A percentile compares a stretch with the other conserved stretches of the same genome.
phyloP scores from a whole-genome alignment of 2,113 vertebrate species.

The Procavia capensis region DNA sequence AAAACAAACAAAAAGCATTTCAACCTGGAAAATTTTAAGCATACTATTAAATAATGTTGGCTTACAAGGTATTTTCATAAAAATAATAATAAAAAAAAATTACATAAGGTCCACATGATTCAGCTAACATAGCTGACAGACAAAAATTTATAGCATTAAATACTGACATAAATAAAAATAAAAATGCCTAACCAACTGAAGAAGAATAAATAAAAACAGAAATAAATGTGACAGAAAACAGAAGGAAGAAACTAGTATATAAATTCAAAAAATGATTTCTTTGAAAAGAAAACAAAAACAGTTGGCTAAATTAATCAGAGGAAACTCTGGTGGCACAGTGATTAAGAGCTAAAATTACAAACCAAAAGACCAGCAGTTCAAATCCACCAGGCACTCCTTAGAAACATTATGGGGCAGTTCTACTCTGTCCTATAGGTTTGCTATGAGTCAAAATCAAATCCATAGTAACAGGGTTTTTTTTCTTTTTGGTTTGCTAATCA shows the following conservation, averaged over 20 bases:
- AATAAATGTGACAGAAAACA: not conserved
- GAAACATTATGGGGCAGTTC: too few relatives aligned
- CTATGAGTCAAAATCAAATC: too few relatives aligned
- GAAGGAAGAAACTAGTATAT: not conserved
- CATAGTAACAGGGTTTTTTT: too few relatives aligned
- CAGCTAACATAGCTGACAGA: not conserved
- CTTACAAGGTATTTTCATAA: not conserved
- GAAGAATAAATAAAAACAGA: not conserved
- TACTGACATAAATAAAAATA: not conserved
- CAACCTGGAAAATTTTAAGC: not conserved
- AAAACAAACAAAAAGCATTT: not conserved
- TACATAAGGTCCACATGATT: not conserved
- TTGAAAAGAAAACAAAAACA: not conserved
- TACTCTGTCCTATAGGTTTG: too few relatives aligned
- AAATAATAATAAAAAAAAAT: conserved; percentile 9
- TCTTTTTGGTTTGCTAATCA: too few relatives aligned
- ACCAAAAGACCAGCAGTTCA: too few relatives aligned
- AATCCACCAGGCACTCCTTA: too few relatives aligned
- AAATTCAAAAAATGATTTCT: not conserved
- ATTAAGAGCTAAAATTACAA: too few relatives aligned
- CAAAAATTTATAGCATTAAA: not conserved
- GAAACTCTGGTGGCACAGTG: too few relatives aligned
- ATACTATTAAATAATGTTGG: not conserved
- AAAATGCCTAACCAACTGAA: not conserved
- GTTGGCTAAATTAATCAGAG: not conserved